A percentile compares a stretch with the other conserved stretches of the same genome.
Evolutionary conservation across 2,888 invertebrate species (phyloP).

Genomic region (Flexamia atlantica): DNA sequence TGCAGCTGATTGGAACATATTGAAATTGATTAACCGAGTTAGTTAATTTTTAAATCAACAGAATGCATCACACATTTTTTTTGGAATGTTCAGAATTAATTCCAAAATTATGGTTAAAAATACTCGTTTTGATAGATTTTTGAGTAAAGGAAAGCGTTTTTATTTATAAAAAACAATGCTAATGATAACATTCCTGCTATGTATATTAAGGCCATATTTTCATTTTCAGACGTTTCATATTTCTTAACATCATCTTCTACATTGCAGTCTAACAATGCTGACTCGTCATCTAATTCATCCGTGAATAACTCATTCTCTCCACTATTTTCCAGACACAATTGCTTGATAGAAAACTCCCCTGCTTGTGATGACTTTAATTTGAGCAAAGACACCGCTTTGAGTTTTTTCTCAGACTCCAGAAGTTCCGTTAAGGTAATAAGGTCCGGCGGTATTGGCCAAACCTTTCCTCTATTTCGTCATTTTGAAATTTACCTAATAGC

Average conservation of each 20-base stretch:
- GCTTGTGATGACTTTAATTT: constrained; percentile 47
- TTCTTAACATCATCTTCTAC: constrained; percentile 49
- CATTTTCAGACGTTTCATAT: constrained; percentile 43
- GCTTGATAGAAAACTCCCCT: constrained; percentile 42
- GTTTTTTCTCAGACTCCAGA: constrained; percentile 47
- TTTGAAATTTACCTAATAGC: constrained; percentile 37
- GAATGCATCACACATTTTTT: no score
- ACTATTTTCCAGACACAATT: constrained; percentile 40
- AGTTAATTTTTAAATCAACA: no score
- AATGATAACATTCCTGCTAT: constrained; percentile 47
- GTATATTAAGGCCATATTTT: constrained; percentile 45
- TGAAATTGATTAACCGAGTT: background rate
- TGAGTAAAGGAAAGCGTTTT: background rate
- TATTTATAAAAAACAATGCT: background rate
- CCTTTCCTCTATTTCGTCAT: constrained; percentile 39
- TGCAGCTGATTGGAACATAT: no score
- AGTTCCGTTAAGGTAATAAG: constrained; percentile 43
- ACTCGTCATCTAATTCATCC: constrained; percentile 36
- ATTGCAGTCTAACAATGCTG: constrained; percentile 35
- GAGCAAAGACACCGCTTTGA: constrained; percentile 43
- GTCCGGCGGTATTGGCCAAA: constrained; percentile 34
- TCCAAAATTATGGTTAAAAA: no score
- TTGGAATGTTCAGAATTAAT: no score
- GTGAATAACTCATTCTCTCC: constrained; percentile 39
- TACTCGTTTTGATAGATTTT: background rate